A percentile compares a stretch with the other conserved stretches of the same genome.
phyloP scores from a whole-genome alignment of 2,888 invertebrate genomes.

The Clepsis dumicolana region DNA sequence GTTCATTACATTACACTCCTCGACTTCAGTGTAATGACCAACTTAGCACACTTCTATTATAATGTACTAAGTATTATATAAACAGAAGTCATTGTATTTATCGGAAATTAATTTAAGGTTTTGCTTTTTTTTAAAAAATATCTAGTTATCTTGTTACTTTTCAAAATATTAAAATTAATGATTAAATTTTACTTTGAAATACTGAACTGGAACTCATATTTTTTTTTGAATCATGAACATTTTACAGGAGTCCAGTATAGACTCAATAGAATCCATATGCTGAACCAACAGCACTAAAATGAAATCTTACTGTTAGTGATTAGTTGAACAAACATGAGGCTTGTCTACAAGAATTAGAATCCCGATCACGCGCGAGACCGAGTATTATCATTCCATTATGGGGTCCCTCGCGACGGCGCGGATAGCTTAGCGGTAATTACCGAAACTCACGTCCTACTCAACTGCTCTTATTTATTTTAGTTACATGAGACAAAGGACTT shows the following conservation, averaged over 20 bases:
- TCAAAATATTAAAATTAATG: no score
- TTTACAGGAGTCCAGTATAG: background rate
- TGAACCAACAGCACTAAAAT: conserved; percentile 46
- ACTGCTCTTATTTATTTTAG: conserved; percentile 39
- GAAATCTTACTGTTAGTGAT: conserved; percentile 56
- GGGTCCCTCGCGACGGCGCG: conserved; percentile 55
- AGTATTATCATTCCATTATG: conserved; percentile 76
- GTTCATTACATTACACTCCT: no score
- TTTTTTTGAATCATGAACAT: background rate
- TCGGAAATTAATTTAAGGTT: no score
- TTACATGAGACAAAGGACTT: conserved; percentile 22
- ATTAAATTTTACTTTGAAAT: no score
- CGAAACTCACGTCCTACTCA: conserved; percentile 37
- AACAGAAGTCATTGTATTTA: no score
- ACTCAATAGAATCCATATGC: background rate
- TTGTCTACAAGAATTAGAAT: conserved; percentile 54
- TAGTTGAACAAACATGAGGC: conserved; percentile 46
- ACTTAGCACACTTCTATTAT: no score
- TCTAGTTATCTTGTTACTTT: no score
- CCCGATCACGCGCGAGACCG: conserved; percentile 62
- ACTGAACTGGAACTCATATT: no score
- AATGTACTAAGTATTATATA: no score
- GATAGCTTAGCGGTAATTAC: conserved; percentile 65
- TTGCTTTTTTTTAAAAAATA: no score
- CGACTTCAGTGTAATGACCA: no score